These are phyloP conservation scores for Trichonephila clavipes DNA, from an alignment of 1,140 invertebrate species.

Conservation along the genomic window DNA sequence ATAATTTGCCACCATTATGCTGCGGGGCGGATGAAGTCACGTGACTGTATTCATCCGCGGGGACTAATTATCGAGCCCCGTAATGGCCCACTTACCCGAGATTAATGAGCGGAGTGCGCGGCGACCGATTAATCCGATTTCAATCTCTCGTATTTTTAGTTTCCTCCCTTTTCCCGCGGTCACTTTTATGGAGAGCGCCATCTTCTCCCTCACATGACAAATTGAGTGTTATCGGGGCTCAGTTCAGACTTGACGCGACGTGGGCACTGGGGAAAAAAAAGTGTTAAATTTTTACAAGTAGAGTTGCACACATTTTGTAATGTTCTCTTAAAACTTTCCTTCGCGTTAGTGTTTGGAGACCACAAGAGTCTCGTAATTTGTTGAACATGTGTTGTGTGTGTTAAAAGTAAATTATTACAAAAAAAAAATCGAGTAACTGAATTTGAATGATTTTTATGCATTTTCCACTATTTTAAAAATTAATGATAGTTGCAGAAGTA, in stretches of 20 bases:
- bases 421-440: too few species aligned
- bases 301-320: not conserved
- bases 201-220: constrained; percentile 24
- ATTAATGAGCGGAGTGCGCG: constrained; percentile 72
- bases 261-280: too few species aligned
- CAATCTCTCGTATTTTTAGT: constrained; percentile 74
- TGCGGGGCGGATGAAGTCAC: constrained; percentile 69
- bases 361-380: too few species aligned
- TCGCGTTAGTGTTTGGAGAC: too few species aligned
- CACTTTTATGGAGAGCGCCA: constrained; percentile 11
- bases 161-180: not conserved
- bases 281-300: too few species aligned
- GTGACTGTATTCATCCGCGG: constrained; percentile 76
- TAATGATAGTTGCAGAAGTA: too few species aligned
- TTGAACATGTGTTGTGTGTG: too few species aligned
- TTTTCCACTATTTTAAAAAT: too few species aligned
- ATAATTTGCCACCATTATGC: constrained; percentile 76
- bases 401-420: too few species aligned
- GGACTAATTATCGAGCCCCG: constrained; percentile 74
- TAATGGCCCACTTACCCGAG: constrained; percentile 75
- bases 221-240: not conserved
- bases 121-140: constrained; percentile 75
- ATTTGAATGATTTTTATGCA: too few species aligned
- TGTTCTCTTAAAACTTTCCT: too few species aligned
- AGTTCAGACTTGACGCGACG: too few species aligned